Evolutionary conservation across 1,140 invertebrate species (phyloP).

Genomic region (Drosophila sp.): DNA sequence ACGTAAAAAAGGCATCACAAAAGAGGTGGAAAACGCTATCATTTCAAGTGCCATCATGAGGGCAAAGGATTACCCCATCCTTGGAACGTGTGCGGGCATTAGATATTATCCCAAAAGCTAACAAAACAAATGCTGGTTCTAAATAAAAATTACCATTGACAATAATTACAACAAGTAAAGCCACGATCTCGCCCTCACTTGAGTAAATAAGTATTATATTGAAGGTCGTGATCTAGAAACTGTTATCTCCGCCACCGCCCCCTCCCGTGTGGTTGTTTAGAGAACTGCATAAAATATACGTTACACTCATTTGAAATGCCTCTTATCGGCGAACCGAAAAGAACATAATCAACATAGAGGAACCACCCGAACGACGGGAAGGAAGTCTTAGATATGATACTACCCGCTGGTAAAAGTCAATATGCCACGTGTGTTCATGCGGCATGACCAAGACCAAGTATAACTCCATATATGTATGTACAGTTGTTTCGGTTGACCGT

Average conservation of each 20-base stretch:
- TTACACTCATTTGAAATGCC: constrained; percentile 75
- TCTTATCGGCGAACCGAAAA: constrained; percentile 59
- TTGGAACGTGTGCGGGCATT: constrained; percentile 72
- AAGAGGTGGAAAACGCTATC: constrained; percentile 57
- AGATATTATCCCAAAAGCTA: constrained; percentile 51
- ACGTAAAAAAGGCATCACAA: constrained; percentile 70
- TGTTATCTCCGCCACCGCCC: constrained; percentile 44
- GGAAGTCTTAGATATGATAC: constrained; percentile 42
- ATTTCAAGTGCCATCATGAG: constrained; percentile 55
- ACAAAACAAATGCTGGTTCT: constrained; percentile 55
- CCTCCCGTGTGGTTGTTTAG: neutral
- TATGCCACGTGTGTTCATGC: constrained; percentile 63
- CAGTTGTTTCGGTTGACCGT: constrained; percentile 28
- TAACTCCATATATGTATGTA: constrained; percentile 41
- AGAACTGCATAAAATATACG: constrained; percentile 75
- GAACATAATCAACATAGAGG: constrained; percentile 40
- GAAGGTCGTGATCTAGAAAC: constrained; percentile 64
- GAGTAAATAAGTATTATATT: constrained; percentile 31
- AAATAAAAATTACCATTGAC: neutral
- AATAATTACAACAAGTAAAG: constrained; percentile 24
- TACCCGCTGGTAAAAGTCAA: constrained; percentile 29
- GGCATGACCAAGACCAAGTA: constrained; percentile 65
- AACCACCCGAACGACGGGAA: constrained; percentile 43
- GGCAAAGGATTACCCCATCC: constrained; percentile 57
- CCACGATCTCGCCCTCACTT: neutral